A percentile compares a stretch with the other conserved stretches of the same genome.
Evolutionary conservation across 2,797 vertebrate species (phyloP).

Genomic region (Astyanax mexicanus): DNA sequence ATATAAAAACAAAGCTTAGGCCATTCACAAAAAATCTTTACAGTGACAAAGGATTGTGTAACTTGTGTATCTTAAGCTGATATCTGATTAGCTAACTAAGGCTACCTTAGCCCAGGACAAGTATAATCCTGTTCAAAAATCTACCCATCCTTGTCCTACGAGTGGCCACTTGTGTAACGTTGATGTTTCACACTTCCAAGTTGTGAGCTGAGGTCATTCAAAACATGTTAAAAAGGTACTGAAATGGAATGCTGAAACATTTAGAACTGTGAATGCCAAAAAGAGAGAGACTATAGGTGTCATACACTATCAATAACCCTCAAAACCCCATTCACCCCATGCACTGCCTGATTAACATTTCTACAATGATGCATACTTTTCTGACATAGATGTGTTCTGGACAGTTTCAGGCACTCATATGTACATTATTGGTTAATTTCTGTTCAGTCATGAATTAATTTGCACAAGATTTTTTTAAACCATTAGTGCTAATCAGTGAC

Average conservation of each 20-base stretch:
- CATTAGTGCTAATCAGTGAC: too few species aligned
- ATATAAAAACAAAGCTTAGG: not conserved
- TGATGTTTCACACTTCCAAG: not conserved
- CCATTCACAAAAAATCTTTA: not conserved
- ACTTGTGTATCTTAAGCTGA: not conserved
- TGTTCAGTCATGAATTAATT: not conserved
- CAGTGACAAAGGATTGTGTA: too few species aligned
- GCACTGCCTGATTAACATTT: not conserved
- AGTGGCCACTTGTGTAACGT: not conserved
- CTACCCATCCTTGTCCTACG: not conserved
- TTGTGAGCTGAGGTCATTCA: not conserved
- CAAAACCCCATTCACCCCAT: not conserved
- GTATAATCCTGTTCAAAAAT: not conserved
- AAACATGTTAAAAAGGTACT: not conserved
- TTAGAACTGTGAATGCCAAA: not conserved
- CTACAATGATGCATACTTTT: too few species aligned
- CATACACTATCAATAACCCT: not conserved
- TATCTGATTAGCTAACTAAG: not conserved
- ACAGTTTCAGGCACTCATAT: not conserved
- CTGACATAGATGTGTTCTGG: not conserved
- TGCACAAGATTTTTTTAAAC: not conserved
- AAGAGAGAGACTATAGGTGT: not conserved
- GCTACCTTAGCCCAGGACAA: not conserved
- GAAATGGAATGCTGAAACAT: not conserved
- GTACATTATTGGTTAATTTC: not conserved